Evolutionary conservation across 2,888 invertebrate genomes (phyloP), one percentile per base, ranked within the genome.

Genomic region (Phyllotreta striolata): DNA sequence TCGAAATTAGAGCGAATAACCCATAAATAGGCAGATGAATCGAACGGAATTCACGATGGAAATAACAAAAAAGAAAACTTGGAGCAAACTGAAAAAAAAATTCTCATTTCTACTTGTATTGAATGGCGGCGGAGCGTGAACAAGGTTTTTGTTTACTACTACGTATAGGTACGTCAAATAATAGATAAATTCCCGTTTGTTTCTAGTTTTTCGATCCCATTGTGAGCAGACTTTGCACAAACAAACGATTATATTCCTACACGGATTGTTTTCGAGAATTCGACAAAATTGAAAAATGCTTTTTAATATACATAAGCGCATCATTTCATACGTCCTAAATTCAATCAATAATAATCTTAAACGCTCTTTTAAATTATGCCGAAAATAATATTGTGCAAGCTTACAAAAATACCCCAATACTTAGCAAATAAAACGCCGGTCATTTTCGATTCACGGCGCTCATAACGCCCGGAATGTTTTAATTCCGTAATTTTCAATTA

Each of bases 401-500:
- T 24, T 3, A 24, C 24, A 4, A 24, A 24, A 24, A 24, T 24
- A 24, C 24, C 24, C 24, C 24, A 24, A 24, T 24, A 24, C 24
- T 24, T 3, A 24, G 24, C 24, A 24, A 24, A 24, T 24, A 24
- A 24, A 47, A 51, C 35, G 39, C 39, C 52, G 13, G 24, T 52
- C 39, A 52, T 52, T 52, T 52, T 52, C 52, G 39, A 52, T 52
- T 52, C 10, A 13, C 13, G 10, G 13, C 52, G 10, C 52, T 52
- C 14, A 38, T 38, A 52, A 39, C 38, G 14, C 13, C 24, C 12
- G 38, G 52, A 52, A 52, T 52, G 52, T 52, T 24, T 58, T 58
- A 58, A 58, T 58, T 24, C 52, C 37, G 37, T 59, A 43, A 59
- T 59, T 59, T 59, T 59, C 52, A 59, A 59, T 59, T 52, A 59